These are phyloP conservation scores for Arenicola marina DNA, from an alignment of 2,888 invertebrate genomes.

Conservation along the genomic window DNA sequence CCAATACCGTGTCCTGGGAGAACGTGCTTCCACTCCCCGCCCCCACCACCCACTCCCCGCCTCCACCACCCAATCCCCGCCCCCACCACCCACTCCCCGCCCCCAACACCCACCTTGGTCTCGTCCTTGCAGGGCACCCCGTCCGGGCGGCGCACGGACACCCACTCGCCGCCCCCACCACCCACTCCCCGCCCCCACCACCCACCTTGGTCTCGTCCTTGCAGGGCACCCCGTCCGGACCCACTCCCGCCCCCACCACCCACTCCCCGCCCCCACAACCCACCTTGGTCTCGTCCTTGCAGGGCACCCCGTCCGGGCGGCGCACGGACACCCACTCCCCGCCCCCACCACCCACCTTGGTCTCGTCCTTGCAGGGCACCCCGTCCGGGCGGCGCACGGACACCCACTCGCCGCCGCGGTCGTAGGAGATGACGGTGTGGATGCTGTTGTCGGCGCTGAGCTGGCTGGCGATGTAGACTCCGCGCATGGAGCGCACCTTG, in stretches of 20 bases:
- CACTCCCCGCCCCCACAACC: too few relatives aligned
- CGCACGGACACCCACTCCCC: conserved; percentile 52
- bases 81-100: too few relatives aligned
- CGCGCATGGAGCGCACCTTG: conserved; percentile 44
- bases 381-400: conserved; percentile 44
- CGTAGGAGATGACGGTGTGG: conserved; percentile 54
- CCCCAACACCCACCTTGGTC: conserved; percentile 49
- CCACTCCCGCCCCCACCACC: too few relatives aligned
- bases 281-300: conserved; percentile 50
- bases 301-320: conserved; percentile 42
- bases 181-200: too few relatives aligned
- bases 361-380: conserved; percentile 45
- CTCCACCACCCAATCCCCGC: too few relatives aligned
- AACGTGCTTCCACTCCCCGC: too few relatives aligned
- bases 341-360: conserved; percentile 55
- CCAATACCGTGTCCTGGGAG: neutral
- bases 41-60: too few relatives aligned
- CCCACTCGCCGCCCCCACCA: conserved; percentile 58
- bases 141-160: conserved; percentile 44
- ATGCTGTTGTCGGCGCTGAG: conserved; percentile 52
- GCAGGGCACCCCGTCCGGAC: conserved; percentile 45
- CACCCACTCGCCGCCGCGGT: conserved; percentile 57
- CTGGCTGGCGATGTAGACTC: conserved; percentile 58
- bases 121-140: conserved; percentile 47
- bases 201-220: conserved; percentile 48